Conservation (phyloP, 2,113 vertebrate species). For the Colinus virginianus region DNA sequence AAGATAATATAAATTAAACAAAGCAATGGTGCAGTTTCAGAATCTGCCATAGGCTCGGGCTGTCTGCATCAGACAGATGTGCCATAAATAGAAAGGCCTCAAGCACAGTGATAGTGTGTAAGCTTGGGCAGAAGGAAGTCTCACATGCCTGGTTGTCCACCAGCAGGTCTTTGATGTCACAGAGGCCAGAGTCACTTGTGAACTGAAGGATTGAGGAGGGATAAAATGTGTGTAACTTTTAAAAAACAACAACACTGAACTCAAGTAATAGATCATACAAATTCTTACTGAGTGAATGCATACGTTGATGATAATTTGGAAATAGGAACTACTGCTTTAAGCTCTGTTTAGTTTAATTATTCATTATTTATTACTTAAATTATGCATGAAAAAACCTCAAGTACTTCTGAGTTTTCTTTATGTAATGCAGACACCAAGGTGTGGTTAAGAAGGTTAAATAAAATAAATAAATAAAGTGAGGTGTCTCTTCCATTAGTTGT, state of each 20-base stretch:
- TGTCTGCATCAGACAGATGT: background rate
- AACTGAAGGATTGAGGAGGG: background rate
- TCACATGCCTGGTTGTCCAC: background rate
- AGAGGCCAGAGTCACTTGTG: background rate
- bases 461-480: no score
- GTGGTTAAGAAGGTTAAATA: background rate
- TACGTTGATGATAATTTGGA: background rate
- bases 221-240: background rate
- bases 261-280: background rate
- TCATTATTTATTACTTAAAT: constrained; percentile 44
- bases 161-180: background rate
- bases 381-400: constrained; percentile 47
- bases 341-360: constrained; percentile 44
- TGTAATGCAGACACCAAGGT: background rate
- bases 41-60: background rate
- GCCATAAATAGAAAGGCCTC: background rate
- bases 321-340: background rate
- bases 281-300: background rate
- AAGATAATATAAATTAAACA: background rate
- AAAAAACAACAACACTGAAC: accelerated
- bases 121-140: background rate
- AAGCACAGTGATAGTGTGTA: accelerated
- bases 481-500: constrained; percentile 43
- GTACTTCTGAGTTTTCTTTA: constrained; percentile 19
- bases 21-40: background rate